Base-by-base conservation (phyloP, 2,797 vertebrate species). In the Choloepus didactylus region DNA sequence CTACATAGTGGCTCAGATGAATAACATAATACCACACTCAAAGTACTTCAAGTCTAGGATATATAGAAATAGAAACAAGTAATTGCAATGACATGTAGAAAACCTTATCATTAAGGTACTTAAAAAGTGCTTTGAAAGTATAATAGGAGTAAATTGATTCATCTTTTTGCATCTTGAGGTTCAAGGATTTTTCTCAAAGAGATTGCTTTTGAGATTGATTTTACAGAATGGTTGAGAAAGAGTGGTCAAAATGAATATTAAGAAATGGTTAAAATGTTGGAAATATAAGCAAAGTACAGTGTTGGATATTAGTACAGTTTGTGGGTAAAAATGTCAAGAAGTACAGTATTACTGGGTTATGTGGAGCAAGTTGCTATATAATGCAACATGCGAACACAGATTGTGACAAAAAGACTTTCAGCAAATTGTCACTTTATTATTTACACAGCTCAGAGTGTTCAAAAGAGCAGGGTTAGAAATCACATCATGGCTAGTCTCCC, bases 141-240 rank as follows among this genome's bases (percentile, higher is more conserved):
- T 66, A 80, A 67, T 69, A 6, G 66, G 3, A 27, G 27, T 49
- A 46, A 60, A 66, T 18, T 70, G 49, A 70, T 85, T 85, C 5
- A 0, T 66, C 46, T 51, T 85, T 80, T 88, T 56, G 6, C 54
- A 29, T 51, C 51, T 66, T 9, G 72, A 51, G 38, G 19, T 56
- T 56, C 54, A 95, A 72, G 16, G 14, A 76, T 31, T 81, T 93
- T 88, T 38, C 62, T 94, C 38, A 44, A 95, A 15, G 35, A 59
- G n/a, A n/a, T 70, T 66, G 2, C 14, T 18, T 66, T 38, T 80
- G 31, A 84, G 15, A 54, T n/a, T 66, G 8, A n/a, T 21, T 5
- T 38, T 51, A 76, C 1, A 41, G 19, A 25, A 59, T 27, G 46
- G 70, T 1, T 84, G 54, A 82, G 59, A 66, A 35, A 77, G 25